phyloP scores from a whole-genome alignment of 2,113 vertebrate genomes.

The Dasyurus viverrinus region DNA sequence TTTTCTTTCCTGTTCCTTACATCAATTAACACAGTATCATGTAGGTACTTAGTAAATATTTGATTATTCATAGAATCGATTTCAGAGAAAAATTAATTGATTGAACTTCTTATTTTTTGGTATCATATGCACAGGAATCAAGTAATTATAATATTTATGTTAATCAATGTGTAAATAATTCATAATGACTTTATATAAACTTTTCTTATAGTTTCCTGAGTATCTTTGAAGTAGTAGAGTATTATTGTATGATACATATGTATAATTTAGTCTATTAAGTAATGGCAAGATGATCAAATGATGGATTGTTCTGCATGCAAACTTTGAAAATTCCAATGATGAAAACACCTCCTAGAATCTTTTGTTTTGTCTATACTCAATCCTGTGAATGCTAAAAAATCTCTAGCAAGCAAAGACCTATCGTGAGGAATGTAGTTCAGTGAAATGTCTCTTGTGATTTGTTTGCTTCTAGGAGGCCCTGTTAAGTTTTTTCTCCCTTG shows the following conservation, averaged over 20 bases:
- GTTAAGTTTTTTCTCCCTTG: conserved; percentile 27
- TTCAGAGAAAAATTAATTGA: neutral
- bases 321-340: conserved; percentile 26
- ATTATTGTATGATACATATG: neutral
- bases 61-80: neutral
- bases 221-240: neutral
- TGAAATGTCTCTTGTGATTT: conserved; percentile 26
- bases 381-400: conserved; percentile 44
- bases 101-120: neutral
- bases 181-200: neutral
- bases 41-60: conserved; percentile 18
- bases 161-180: conserved; percentile 3
- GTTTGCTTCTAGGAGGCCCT: conserved; percentile 1
- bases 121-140: neutral
- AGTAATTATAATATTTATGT: neutral
- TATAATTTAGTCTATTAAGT: neutral
- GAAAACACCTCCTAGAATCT: conserved; percentile 28
- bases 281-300: conserved; percentile 33
- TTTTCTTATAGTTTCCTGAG: neutral
- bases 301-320: conserved; percentile 43
- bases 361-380: neutral
- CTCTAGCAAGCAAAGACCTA: neutral
- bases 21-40: neutral
- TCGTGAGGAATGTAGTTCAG: conserved; percentile 1
- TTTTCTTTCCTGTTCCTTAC: neutral